A percentile compares a stretch with the other conserved stretches of the same genome.
These are phyloP conservation scores for Odontothrips loti DNA, from an alignment of 2,888 invertebrate genomes.

Conservation along the genomic window DNA sequence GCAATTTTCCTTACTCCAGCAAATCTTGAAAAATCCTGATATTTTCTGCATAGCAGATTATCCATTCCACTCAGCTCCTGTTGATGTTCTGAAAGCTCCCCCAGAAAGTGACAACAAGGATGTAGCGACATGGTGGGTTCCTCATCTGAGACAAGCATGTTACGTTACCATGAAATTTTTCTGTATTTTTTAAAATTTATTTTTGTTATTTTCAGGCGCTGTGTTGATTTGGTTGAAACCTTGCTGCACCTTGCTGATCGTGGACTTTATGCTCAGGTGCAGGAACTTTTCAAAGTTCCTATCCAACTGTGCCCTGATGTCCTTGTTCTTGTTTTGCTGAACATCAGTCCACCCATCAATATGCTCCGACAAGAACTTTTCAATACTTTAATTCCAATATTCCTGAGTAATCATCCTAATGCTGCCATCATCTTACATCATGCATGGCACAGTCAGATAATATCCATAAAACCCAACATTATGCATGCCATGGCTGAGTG, in stretches of 20 bases:
- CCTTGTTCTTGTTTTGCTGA: slow-evolving; percentile 79
- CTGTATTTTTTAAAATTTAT: not conserved
- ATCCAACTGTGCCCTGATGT: slow-evolving; percentile 93
- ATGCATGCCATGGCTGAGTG: slow-evolving; percentile 98
- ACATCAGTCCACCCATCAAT: slow-evolving; percentile 76
- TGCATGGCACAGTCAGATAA: slow-evolving; percentile 80
- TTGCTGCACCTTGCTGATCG: slow-evolving; percentile 82
- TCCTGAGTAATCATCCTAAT: slow-evolving; percentile 93
- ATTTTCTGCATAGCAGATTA: slow-evolving; percentile 92
- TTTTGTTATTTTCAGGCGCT: slow-evolving; percentile 55
- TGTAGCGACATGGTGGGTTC: slow-evolving; percentile 72
- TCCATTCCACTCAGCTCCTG: slow-evolving; percentile 78
- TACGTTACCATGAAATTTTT: not conserved
- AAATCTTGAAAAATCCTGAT: slow-evolving; percentile 85
- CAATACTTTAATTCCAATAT: slow-evolving; percentile 82
- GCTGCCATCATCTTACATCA: slow-evolving; percentile 93
- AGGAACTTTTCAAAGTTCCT: slow-evolving; percentile 88
- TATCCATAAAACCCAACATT: slow-evolving; percentile 71
- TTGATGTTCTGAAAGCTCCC: slow-evolving; percentile 86
- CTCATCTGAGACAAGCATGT: slow-evolving; percentile 1
- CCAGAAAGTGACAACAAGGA: slow-evolving; percentile 95
- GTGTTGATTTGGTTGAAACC: slow-evolving; percentile 83
- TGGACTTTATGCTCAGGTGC: slow-evolving; percentile 75
- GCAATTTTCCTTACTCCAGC: slow-evolving; percentile 81
- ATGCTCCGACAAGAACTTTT: slow-evolving; percentile 80